Percentiles rank a stretch among this genome's conserved stretches.
Conservation (phyloP, 2,797 vertebrate species). For the Cyprinodon diabolis region DNA sequence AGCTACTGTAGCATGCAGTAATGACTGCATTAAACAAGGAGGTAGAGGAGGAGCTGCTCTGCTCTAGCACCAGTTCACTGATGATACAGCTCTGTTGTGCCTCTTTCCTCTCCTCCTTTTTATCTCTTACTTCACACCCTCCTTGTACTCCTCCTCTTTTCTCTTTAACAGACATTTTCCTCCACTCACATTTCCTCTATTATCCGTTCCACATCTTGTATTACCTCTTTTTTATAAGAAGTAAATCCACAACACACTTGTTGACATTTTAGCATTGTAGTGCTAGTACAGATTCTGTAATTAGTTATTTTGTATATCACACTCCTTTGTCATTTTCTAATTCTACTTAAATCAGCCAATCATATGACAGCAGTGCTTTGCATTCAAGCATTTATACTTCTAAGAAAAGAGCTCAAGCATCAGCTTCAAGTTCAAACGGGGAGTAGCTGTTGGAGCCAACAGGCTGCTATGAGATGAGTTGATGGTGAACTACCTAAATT, state of each 20-base stretch:
- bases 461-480: too few relatives aligned
- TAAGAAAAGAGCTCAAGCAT: not conserved
- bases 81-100: conserved; percentile 61
- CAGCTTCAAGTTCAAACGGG: too few relatives aligned
- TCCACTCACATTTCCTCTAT: not conserved
- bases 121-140: not conserved
- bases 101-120: conserved; percentile 49
- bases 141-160: not conserved
- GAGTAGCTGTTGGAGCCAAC: too few relatives aligned
- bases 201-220: not conserved
- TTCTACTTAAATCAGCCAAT: too few relatives aligned
- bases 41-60: conserved; percentile 35
- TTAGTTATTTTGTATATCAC: too few relatives aligned
- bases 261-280: too few relatives aligned
- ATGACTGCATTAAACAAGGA: not conserved
- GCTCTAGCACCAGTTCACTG: conserved; percentile 44
- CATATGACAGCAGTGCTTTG: too few relatives aligned
- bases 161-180: not conserved
- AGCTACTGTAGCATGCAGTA: not conserved
- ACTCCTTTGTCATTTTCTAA: too few relatives aligned
- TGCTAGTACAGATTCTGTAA: too few relatives aligned
- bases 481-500: too few relatives aligned
- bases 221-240: not conserved
- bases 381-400: not conserved
- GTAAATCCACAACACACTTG: not conserved